Evolutionary conservation across 1,140 invertebrate genomes (phyloP), one percentile per base, ranked within the genome.

Genomic region (Pseudomyrmex cubaensis): DNA sequence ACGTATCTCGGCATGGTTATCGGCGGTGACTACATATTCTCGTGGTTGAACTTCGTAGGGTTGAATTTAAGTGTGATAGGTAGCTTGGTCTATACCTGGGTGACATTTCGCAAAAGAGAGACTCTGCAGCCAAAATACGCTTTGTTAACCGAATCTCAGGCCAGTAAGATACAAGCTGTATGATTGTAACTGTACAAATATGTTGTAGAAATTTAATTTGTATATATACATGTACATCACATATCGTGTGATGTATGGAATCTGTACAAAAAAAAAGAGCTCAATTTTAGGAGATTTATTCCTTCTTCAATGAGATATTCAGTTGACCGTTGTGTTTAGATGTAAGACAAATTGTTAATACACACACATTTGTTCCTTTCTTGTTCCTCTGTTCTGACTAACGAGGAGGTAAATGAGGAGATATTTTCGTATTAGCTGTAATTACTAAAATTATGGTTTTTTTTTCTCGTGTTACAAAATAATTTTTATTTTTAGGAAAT

Each of bases 1-100:
- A 98, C 97, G 17, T 99, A 98, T 94, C 95, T 99, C 91, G 99
- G 99, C 44, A 99, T 99, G 98, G 96, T 99, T 35, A 98, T 99
- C 75, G 99, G 98, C 62, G 99, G 98, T 13, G 99, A 99, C 94
- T 99, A 99, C 94, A 96, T 99, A 64, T 99, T 99, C 92, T 97
- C 97, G 2, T 96, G 96, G 95, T 93, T 98, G 25, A 99, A 99
- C 93, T 99, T 99, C 95, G 95, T 99, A 84, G 99, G 99, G 12
- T 95, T 99, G 44, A 99, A 99, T 94, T 96, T 99, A 84, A 98
- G 97, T 93, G 97, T 98, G n/a, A 75, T 97, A 59, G 97, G 97
- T 61, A 98, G 97, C 94, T 93, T 97, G 59, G 93, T 97, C 35
- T 97, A 98, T 88, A 97, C 97, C 2, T 97, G 97, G 94, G 96